Evolutionary conservation across 1,140 invertebrate species (phyloP), one percentile per base, ranked within the genome.

Genomic region (Luehdorfia chinensis): DNA sequence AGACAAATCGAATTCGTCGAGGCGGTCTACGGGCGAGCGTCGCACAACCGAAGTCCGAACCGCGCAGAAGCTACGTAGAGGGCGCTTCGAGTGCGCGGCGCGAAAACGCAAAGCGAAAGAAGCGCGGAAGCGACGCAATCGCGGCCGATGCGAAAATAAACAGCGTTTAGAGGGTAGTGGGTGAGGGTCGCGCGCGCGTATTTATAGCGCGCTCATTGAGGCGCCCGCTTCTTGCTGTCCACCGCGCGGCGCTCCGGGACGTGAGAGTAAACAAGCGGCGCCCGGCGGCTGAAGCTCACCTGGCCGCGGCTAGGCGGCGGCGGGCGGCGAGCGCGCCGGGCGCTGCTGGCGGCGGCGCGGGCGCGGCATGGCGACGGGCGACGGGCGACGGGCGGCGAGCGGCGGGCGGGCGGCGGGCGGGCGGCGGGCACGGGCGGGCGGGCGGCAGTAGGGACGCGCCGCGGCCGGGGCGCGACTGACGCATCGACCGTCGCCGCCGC

Each of bases 141-240:
- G 39, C 15, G 41, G 18, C 11, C 36, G 44, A 55, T 41, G 54
- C 55, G 43, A 58, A 67, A 60, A 64, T 65, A 68, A 68, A 60
- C 67, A 63, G 47, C 28, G 45, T 66, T 66, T 66, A 51, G 64
- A 69, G 73, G 73, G 63, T 73, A 70, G 73, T 75, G 58, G 69
- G 74, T 77, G 70, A 77, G 74, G 74, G 70, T 65, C 73, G 59
- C 51, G 39, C 31, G 47, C 41, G 45, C 37, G 59, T 72, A 75
- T 74, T 68, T 65, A 66, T 70, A 72, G 72, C 59, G 44, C 65
- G 70, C 45, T 50, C 62, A 63, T 52, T 64, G 59, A 60, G 66
- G 56, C 59, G 65, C 53, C n/a, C n/a, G n/a, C n/a, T n/a, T n/a
- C n/a, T n/a, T 45, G 19, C 55, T 41, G 54, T 11, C 15, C 36